phyloP scores from a whole-genome alignment of 2,113 vertebrate genomes.

The Centropus unirufus region DNA sequence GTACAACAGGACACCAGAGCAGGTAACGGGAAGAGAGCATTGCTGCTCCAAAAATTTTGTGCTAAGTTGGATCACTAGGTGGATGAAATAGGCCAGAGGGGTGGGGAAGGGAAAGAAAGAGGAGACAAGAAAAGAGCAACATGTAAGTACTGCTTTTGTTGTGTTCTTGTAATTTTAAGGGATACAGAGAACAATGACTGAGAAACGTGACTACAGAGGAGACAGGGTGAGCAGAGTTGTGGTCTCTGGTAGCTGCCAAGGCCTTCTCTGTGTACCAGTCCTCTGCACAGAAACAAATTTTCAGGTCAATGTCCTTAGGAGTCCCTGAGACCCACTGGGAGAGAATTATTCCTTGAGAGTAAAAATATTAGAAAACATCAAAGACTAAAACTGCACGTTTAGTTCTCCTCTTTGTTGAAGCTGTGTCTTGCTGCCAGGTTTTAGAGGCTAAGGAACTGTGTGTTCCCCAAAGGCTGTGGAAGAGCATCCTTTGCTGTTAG shows the following conservation, averaged over 20 bases:
- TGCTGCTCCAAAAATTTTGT: not conserved
- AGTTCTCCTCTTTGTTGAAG: not conserved
- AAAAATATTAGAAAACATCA: not conserved
- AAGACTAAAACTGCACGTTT: not conserved
- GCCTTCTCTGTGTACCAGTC: not conserved
- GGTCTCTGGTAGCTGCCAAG: not conserved
- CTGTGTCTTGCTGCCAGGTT: not conserved
- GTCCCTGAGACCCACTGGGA: not conserved
- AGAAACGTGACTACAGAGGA: not conserved
- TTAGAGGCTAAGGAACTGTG: not conserved
- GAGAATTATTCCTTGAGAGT: not conserved
- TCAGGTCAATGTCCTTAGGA: not conserved
- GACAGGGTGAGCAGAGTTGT: not conserved
- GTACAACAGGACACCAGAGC: constrained; percentile 96
- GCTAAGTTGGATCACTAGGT: not conserved
- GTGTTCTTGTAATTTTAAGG: not conserved
- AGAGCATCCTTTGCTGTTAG: not conserved
- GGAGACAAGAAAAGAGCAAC: not conserved
- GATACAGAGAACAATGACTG: not conserved
- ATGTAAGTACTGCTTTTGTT: not conserved
- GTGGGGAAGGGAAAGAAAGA: not conserved
- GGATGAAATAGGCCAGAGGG: not conserved
- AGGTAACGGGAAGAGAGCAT: constrained; percentile 75
- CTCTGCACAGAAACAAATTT: not conserved
- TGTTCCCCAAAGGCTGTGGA: not conserved